Percentiles rank a stretch among this genome's conserved stretches.
phyloP scores from a whole-genome alignment of 2,888 invertebrate species.

The Spialia ferax region DNA sequence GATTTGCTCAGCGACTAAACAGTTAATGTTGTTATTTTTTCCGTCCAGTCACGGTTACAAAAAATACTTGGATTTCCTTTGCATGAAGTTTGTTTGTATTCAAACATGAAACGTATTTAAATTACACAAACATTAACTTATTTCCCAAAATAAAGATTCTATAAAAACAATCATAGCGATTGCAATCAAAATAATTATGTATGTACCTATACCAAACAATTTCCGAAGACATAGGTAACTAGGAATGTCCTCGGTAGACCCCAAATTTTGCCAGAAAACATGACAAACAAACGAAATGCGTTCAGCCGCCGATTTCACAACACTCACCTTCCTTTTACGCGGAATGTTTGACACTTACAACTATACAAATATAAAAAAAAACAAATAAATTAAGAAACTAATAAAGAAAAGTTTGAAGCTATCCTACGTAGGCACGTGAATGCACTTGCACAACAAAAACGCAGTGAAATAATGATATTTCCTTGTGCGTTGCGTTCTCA shows the following conservation, averaged over 20 bases:
- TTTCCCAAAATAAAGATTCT: too few relatives aligned
- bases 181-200: not conserved
- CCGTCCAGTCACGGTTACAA: not conserved
- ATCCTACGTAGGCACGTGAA: conserved; percentile 68
- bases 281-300: not conserved
- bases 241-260: conserved; percentile 11
- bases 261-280: conserved; percentile 6
- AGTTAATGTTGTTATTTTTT: conserved; percentile 1
- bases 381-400: conserved; percentile 43
- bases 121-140: not conserved
- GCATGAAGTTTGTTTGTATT: too few relatives aligned
- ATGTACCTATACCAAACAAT: not conserved
- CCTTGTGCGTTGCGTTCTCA: conserved; percentile 68
- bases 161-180: not conserved
- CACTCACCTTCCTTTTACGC: conserved; percentile 82
- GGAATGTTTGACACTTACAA: conserved; percentile 74
- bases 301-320: conserved; percentile 45
- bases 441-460: conserved; percentile 70
- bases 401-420: conserved; percentile 40
- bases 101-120: not conserved
- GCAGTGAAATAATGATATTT: conserved; percentile 56
- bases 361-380: conserved; percentile 50
- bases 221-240: not conserved
- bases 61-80: not conserved
- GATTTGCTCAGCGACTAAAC: not conserved